Conservation (phyloP, 2,797 vertebrate genomes). For the Cuniculus paca region DNA sequence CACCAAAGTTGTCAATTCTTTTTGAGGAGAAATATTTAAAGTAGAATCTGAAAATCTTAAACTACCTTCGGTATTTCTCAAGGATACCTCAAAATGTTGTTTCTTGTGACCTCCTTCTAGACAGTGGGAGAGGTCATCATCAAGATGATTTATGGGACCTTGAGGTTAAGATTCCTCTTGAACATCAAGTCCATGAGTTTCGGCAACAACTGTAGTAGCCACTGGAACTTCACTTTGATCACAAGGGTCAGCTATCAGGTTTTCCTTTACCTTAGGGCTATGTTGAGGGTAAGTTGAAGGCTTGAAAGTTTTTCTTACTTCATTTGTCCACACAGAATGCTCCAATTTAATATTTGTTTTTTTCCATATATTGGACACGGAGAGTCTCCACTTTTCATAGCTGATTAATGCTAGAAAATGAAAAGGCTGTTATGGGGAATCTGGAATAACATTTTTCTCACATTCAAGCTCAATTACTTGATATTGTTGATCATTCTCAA, state of each 20-base stretch:
- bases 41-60: constrained; percentile 87
- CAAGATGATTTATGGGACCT: constrained; percentile 79
- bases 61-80: constrained; percentile 78
- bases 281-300: constrained; percentile 79
- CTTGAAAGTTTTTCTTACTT: constrained; percentile 78
- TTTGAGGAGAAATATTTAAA: constrained; percentile 70
- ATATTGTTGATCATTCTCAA: neutral
- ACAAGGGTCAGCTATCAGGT: constrained; percentile 95
- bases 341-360: neutral
- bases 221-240: constrained; percentile 88
- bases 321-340: neutral
- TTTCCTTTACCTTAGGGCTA: constrained; percentile 82
- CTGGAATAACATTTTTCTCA: neutral
- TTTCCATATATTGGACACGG: neutral
- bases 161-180: constrained; percentile 79
- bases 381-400: neutral
- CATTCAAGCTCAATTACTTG: too few relatives aligned
- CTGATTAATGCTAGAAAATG: neutral
- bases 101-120: constrained; percentile 82
- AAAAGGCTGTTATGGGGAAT: neutral
- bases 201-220: constrained; percentile 17
- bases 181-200: neutral
- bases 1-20: constrained; percentile 83
- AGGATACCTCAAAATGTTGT: constrained; percentile 78
- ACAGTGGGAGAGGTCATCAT: constrained; percentile 75